These are phyloP conservation scores for Gymnoscopelus microlampas DNA, from an alignment of 2,797 vertebrate genomes.

Conservation along the genomic window DNA sequence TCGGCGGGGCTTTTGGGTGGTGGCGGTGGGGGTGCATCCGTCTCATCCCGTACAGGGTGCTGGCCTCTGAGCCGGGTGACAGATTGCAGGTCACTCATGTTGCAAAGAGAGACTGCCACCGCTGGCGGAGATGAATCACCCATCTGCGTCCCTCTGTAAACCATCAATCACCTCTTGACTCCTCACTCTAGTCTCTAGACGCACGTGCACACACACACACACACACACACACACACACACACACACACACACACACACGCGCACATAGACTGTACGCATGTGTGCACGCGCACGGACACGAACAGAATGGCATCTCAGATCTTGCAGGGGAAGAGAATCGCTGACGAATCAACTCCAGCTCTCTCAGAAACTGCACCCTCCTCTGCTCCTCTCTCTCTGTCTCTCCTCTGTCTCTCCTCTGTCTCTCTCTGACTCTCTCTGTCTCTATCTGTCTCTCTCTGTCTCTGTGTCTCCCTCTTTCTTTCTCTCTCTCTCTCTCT, in stretches of 20 bases:
- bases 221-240: conserved; percentile 1
- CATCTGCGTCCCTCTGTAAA: conserved; percentile 80
- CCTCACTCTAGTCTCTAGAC: conserved; percentile 50
- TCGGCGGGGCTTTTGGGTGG: conserved; percentile 46
- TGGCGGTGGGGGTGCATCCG: conserved; percentile 53
- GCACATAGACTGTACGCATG: background rate
- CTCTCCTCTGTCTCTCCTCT: conserved; percentile 28
- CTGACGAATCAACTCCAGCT: conserved; percentile 70
- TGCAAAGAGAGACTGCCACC: conserved; percentile 68
- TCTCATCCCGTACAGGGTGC: conserved; percentile 59
- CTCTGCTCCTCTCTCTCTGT: conserved; percentile 32
- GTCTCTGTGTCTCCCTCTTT: conserved; percentile 41
- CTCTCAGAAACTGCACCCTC: conserved; percentile 32
- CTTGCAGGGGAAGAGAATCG: conserved; percentile 61
- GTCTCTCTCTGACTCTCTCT: conserved; percentile 8
- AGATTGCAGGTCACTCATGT: conserved; percentile 80
- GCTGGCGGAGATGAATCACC: conserved; percentile 79
- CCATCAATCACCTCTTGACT: conserved; percentile 82
- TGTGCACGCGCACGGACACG: conserved; percentile 23
- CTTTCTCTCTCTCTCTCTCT: conserved; percentile 18
- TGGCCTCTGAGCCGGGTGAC: conserved; percentile 76
- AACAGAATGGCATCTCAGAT: conserved; percentile 46
- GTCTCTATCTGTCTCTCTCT: conserved; percentile 45
- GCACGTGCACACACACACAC: conserved; percentile 33
- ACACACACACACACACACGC: conserved; percentile 6